phyloP scores from a whole-genome alignment of 2,113 vertebrate genomes.

The Alethe diademata region DNA sequence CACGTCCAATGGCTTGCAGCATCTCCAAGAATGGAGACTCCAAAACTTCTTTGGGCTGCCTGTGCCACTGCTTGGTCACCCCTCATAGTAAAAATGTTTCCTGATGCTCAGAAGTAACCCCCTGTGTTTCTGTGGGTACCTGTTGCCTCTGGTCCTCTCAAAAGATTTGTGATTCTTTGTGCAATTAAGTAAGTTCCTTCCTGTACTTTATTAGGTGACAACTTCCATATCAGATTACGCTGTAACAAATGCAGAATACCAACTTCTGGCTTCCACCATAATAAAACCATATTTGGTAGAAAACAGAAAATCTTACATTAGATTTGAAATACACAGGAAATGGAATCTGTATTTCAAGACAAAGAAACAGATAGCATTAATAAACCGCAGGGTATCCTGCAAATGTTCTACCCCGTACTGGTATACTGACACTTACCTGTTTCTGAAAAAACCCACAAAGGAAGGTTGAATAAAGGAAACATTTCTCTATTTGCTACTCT shows the following conservation, averaged over 20 bases:
- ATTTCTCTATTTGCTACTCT: background rate
- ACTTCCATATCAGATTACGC: background rate
- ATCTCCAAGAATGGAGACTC: background rate
- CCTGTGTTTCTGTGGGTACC: background rate
- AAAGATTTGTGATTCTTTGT: background rate
- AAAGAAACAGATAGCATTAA: background rate
- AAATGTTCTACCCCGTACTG: background rate
- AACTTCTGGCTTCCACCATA: background rate
- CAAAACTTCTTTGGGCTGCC: background rate
- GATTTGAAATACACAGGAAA: background rate
- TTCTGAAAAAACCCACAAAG: background rate
- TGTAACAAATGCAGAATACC: background rate
- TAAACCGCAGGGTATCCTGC: background rate
- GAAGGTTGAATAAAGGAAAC: background rate
- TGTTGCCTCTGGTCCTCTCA: background rate
- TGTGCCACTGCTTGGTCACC: background rate
- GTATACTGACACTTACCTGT: constrained; percentile 4
- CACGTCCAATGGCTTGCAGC: rapidly evolving
- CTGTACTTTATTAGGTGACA: background rate
- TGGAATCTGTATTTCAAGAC: background rate
- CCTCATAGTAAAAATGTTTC: background rate
- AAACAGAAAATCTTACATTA: background rate
- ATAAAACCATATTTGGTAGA: background rate
- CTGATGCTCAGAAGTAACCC: background rate
- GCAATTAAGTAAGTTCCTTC: background rate